Conservation (phyloP, 2,113 vertebrate species). For the Phrynosoma blainvillii region DNA sequence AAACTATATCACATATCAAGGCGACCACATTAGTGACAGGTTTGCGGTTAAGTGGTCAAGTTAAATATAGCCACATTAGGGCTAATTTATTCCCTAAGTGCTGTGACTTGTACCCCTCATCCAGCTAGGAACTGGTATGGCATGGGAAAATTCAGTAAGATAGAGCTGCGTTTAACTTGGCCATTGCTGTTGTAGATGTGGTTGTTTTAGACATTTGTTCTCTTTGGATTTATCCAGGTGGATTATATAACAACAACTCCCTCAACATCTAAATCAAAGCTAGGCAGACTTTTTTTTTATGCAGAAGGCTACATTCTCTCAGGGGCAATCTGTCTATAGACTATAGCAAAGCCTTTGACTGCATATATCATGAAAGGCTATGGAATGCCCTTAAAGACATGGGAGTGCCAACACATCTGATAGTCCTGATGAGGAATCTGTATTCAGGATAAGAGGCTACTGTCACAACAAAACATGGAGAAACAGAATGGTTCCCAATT, state of each 20-base stretch:
- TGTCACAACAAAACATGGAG: too few species aligned
- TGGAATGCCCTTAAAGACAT: too few species aligned
- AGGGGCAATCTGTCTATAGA: not conserved
- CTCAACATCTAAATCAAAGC: not conserved
- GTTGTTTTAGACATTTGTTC: not conserved
- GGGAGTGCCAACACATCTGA: too few species aligned
- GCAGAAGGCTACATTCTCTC: not conserved
- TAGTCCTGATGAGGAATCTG: too few species aligned
- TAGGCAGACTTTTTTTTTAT: too few species aligned
- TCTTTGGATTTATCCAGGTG: not conserved
- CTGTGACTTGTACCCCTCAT: not conserved
- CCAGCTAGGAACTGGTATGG: not conserved
- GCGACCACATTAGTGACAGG: slow-evolving; percentile 16
- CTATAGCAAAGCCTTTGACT: too few species aligned
- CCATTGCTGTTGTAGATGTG: not conserved
- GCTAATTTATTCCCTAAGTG: slow-evolving; percentile 5
- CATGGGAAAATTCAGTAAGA: not conserved
- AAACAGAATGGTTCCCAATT: too few species aligned
- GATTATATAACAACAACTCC: not conserved
- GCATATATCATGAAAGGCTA: too few species aligned
- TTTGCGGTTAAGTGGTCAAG: slow-evolving; percentile 6
- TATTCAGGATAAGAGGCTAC: too few species aligned
- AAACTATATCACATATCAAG: slow-evolving; percentile 1
- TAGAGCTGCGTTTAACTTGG: not conserved
- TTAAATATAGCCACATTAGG: slow-evolving; percentile 20